These are phyloP conservation scores for Diploscapter pachys DNA, from an alignment of 1,140 invertebrate genomes.

Conservation along the genomic window DNA sequence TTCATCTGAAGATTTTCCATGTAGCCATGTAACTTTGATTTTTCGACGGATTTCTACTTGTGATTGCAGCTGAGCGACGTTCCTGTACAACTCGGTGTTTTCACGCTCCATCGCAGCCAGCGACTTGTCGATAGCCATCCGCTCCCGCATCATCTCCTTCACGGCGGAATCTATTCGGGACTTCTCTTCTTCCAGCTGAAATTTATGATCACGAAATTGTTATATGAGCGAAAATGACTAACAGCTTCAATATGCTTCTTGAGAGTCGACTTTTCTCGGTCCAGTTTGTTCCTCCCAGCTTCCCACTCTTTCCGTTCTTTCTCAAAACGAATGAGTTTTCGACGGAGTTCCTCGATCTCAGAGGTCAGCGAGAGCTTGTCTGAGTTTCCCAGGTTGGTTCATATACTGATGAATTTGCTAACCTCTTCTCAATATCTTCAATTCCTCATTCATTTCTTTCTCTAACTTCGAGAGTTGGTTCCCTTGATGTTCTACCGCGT, in stretches of 20 bases:
- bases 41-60: background rate
- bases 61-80: slow-evolving; percentile 29
- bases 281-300: slow-evolving; percentile 17
- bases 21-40: no score
- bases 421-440: slow-evolving; percentile 29
- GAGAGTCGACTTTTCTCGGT: slow-evolving; percentile 27
- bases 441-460: slow-evolving; percentile 31
- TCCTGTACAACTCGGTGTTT: slow-evolving; percentile 34
- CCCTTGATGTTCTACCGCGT: slow-evolving; percentile 18
- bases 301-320: slow-evolving; percentile 34
- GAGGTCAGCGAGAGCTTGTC: slow-evolving; percentile 29
- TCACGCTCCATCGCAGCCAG: slow-evolving; percentile 36
- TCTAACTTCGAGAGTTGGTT: slow-evolving; percentile 24
- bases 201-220: slow-evolving; percentile 1
- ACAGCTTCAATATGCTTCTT: slow-evolving; percentile 35
- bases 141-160: slow-evolving; percentile 26
- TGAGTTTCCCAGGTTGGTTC: background rate
- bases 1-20: no score
- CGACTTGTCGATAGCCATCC: slow-evolving; percentile 35
- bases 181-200: slow-evolving; percentile 40
- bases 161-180: slow-evolving; percentile 28
- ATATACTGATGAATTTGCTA: background rate
- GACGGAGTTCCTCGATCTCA: slow-evolving; percentile 33
- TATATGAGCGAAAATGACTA: slow-evolving; percentile 1
- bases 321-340: slow-evolving; percentile 16